Percentiles rank a stretch among this genome's conserved stretches.
These are phyloP conservation scores for Ennomos fuscantarius DNA, from an alignment of 2,888 invertebrate species.

Conservation along the genomic window DNA sequence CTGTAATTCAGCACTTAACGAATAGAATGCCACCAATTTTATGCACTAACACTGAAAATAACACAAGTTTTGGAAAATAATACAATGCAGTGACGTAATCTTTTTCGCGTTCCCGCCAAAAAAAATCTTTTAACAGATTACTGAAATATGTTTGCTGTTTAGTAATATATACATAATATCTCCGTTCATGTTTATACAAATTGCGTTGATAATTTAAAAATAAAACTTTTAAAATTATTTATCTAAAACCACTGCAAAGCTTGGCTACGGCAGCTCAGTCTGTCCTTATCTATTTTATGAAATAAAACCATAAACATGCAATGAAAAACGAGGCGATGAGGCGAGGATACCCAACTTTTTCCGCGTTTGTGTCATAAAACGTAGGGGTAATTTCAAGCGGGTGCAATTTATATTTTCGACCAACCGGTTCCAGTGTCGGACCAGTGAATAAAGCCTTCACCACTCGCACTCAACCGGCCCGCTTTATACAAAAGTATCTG, in stretches of 20 bases:
- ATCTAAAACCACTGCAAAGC: constrained; percentile 21
- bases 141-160: neutral
- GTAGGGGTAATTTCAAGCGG: constrained; percentile 70
- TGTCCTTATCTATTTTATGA: constrained; percentile 37
- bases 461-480: constrained; percentile 49
- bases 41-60: too few species aligned
- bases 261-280: constrained; percentile 9
- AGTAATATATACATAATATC: neutral
- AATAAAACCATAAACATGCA: constrained; percentile 45
- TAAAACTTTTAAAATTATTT: constrained; percentile 20
- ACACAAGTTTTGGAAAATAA: too few species aligned
- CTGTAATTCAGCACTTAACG: too few species aligned
- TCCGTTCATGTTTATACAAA: constrained; percentile 12
- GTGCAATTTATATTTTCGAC: constrained; percentile 72
- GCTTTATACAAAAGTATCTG: constrained; percentile 46
- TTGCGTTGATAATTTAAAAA: constrained; percentile 17
- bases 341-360: constrained; percentile 61
- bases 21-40: too few species aligned
- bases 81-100: too few species aligned
- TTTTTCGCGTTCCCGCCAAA: too few species aligned
- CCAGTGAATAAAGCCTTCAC: constrained; percentile 64
- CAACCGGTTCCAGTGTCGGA: constrained; percentile 58
- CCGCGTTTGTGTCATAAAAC: constrained; percentile 68
- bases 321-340: constrained; percentile 54
- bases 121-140: neutral